These are phyloP conservation scores for Chrysolina americana DNA, from an alignment of 2,888 invertebrate genomes.

Conservation along the genomic window DNA sequence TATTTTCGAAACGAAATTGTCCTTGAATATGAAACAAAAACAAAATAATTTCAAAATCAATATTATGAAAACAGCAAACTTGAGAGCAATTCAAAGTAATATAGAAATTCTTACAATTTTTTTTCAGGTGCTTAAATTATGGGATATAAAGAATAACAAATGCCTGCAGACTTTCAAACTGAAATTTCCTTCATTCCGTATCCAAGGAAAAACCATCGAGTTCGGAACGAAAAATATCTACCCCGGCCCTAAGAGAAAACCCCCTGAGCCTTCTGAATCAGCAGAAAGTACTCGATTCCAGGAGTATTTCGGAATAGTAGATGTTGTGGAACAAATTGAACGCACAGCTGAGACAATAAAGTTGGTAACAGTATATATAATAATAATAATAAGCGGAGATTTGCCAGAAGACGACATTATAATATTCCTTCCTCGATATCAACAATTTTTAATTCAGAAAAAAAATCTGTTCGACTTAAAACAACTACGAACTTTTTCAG, in stretches of 20 bases:
- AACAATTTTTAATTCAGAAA: too few species aligned
- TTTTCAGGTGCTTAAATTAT: slow-evolving; percentile 73
- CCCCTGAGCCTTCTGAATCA: neutral
- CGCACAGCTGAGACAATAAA: neutral
- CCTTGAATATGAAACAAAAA: too few species aligned
- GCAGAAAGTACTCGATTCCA: neutral
- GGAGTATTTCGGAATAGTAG: slow-evolving; percentile 47
- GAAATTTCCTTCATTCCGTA: slow-evolving; percentile 73
- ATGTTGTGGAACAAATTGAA: slow-evolving; percentile 46
- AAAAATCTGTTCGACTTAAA: neutral
- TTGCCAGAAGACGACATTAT: too few species aligned
- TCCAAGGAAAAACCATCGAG: slow-evolving; percentile 74
- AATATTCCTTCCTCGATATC: neutral
- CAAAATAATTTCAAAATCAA: too few species aligned
- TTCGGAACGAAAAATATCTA: slow-evolving; percentile 74
- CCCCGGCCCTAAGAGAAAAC: slow-evolving; percentile 70
- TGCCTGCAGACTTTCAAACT: slow-evolving; percentile 74
- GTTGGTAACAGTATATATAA: slow-evolving; percentile 24
- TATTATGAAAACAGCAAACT: too few species aligned
- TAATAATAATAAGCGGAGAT: too few species aligned
- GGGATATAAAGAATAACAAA: slow-evolving; percentile 74
- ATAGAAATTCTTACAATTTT: neutral
- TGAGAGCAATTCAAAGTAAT: too few species aligned
- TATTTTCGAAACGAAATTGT: too few species aligned
- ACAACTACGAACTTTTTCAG: slow-evolving; percentile 38